Percentiles rank a stretch among this genome's conserved stretches.
These are phyloP conservation scores for Panthera leo DNA, from an alignment of 2,113 vertebrate species.

Conservation along the genomic window DNA sequence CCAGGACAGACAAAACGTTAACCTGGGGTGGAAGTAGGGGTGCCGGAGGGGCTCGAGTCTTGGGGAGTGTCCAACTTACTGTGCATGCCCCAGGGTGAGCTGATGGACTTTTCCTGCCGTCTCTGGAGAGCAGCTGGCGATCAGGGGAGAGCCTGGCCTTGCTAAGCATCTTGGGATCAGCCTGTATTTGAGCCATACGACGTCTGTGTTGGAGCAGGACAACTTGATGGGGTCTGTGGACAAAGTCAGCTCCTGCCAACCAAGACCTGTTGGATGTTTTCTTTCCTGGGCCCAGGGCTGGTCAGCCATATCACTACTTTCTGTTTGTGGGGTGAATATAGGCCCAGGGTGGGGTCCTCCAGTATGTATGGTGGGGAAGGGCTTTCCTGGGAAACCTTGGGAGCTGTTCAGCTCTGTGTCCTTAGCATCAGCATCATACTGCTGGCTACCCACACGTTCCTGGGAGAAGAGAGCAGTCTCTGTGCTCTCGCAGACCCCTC, in stretches of 20 bases:
- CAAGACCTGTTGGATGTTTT: neutral
- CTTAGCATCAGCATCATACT: slow-evolving; percentile 20
- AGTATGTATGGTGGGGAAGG: neutral
- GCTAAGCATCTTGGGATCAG: slow-evolving; percentile 61
- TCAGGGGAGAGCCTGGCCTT: slow-evolving; percentile 31
- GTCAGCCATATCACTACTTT: neutral
- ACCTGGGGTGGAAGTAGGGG: neutral
- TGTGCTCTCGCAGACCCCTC: neutral
- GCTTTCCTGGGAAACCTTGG: slow-evolving; percentile 38
- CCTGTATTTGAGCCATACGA: slow-evolving; percentile 34
- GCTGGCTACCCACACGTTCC: neutral
- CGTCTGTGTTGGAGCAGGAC: slow-evolving; percentile 30
- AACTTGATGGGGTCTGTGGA: slow-evolving; percentile 61
- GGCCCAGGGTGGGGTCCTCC: neutral
- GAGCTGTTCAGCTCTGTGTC: neutral
- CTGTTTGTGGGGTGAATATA: neutral
- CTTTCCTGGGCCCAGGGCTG: slow-evolving; percentile 30
- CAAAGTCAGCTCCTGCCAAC: slow-evolving; percentile 24
- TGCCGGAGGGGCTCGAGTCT: neutral
- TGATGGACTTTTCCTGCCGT: neutral
- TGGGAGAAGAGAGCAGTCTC: neutral
- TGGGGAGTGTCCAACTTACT: slow-evolving; percentile 81
- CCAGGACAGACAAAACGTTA: neutral
- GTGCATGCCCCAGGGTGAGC: slow-evolving; percentile 79
- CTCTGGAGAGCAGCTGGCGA: neutral